Base-by-base conservation (phyloP, 2,888 invertebrate species). In the Cheiracanthium punctorium region DNA sequence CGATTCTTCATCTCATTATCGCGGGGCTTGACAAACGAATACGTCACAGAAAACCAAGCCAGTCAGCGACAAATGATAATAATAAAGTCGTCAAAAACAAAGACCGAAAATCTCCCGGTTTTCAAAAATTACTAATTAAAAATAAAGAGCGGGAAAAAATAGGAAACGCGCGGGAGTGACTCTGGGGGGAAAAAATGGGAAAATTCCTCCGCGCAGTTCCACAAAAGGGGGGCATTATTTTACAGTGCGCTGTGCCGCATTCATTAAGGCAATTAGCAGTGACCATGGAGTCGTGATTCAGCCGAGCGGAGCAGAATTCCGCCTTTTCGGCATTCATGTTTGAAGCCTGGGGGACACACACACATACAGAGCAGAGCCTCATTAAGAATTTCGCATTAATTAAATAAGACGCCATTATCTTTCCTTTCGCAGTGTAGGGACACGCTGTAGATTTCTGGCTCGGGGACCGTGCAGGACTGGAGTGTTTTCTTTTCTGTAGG, bases 331-430 rank as follows among this genome's bases (percentile, higher is more conserved):
- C 77, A 84, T 84, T 84, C 79, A 85, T 85, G 84, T 85, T 85
- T 85, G 82, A 82, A 82, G 76, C 43, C 71, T 58, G 58, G 71
- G 48, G 64, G n/a, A n/a, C n/a, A n/a, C n/a, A 43, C 37, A 64
- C 17, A 69, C 37, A 71, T 71, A 71, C 71, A 71, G 52, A 75
- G 65, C 33, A 24, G 41, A 33, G 41, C 58, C 84, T 85, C 84
- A 85, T 85, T 85, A 85, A 85, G 84, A 85, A 79, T 85, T 85
- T 85, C 14, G 79, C 84, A 85, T 85, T 85, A 85, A 85, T 85
- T 85, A 85, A 85, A 85, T 85, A 79, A 85, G 84, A 85, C 69
- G 79, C 48, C 52, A 73, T 79, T 79, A 74, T 85, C 67, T 74
- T 37, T 72, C 43, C 33, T 33, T n/a, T 82, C 41, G 2, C 69